Conservation (phyloP, 2,797 vertebrate genomes). For the Pampus argenteus region DNA sequence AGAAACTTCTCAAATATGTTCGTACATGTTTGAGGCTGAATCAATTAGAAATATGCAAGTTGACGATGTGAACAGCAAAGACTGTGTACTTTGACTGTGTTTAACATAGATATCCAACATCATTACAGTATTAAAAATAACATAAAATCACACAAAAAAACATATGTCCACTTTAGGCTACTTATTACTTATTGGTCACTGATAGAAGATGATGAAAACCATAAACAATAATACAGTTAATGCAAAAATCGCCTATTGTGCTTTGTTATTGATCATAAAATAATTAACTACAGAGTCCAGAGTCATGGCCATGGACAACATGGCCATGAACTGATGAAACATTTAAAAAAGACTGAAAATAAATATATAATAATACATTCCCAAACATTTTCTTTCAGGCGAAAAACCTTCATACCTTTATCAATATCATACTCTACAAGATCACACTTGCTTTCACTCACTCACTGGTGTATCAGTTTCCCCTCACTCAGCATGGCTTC, state of each 20-base stretch:
- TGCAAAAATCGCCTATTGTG: not conserved
- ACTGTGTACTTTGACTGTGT: too few relatives aligned
- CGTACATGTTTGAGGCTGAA: too few relatives aligned
- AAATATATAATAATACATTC: too few relatives aligned
- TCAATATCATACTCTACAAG: not conserved
- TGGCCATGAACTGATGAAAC: not conserved
- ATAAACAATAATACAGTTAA: constrained; percentile 28
- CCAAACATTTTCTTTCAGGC: not conserved
- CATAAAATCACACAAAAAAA: too few relatives aligned
- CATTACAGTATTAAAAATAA: too few relatives aligned
- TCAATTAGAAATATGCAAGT: too few relatives aligned
- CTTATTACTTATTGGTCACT: not conserved
- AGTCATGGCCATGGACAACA: too few relatives aligned
- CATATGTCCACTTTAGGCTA: too few relatives aligned
- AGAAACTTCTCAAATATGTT: too few relatives aligned
- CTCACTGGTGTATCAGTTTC: constrained; percentile 38
- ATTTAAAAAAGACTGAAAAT: not conserved
- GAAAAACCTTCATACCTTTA: not conserved
- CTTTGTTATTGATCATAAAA: constrained; percentile 1
- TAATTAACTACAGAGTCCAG: not conserved
- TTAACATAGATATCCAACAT: too few relatives aligned
- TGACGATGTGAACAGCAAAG: too few relatives aligned
- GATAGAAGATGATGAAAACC: constrained; percentile 3
- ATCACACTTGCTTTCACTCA: constrained; percentile 21
- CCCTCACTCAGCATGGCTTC: constrained; percentile 22